Base-by-base conservation (phyloP, 2,888 invertebrate genomes). In the Augochlorella aurata region DNA sequence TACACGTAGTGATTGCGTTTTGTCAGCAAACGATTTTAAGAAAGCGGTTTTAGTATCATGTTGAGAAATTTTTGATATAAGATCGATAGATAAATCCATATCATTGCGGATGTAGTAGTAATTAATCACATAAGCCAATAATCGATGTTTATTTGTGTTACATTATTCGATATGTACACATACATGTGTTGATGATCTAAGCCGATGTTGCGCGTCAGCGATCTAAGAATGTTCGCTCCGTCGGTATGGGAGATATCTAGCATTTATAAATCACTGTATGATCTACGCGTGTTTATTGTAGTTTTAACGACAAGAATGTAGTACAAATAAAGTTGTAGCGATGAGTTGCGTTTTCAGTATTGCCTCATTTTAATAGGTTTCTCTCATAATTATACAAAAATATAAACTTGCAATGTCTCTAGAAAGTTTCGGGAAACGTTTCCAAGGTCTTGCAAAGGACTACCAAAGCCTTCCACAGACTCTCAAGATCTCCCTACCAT, bases 1-100 rank as follows among this genome's bases (percentile, higher is more conserved):
- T 74, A 79, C 72, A 58, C 73, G 61, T 66, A 24, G 16, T 45
- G 47, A 24, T 9, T 4, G 63, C 7, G 38, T 38, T 61, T 38
- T 14, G 44, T 69, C 29, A 1, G 29, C 63, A 45, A 73, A 45
- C 45, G 29, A n/a, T 45, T 75, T 47, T 16, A 65, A n/a, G 68
- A 71, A 58, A 82, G 52, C 66, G 44, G 1, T 67, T 50, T 61
- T 47, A 21, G 54, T 29, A 66, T 67, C 49, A 18, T 79, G 74
- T 65, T 66, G 69, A 45, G 67, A 49, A n/a, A 58, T 24, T 16
- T 73, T 71, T 69, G 69, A 73, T 74, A 77, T 71, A 54, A 63
- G 58, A 21, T 78, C 70, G 9, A 49, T 14, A 75, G 81, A 86
- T 85, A 85, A 80, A 74, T 70, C 21, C 77, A 78, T 58, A 58